Evolutionary conservation across 2,113 vertebrate species (phyloP), one percentile per base, ranked within the genome.

Genomic region (Daboia siamensis): DNA sequence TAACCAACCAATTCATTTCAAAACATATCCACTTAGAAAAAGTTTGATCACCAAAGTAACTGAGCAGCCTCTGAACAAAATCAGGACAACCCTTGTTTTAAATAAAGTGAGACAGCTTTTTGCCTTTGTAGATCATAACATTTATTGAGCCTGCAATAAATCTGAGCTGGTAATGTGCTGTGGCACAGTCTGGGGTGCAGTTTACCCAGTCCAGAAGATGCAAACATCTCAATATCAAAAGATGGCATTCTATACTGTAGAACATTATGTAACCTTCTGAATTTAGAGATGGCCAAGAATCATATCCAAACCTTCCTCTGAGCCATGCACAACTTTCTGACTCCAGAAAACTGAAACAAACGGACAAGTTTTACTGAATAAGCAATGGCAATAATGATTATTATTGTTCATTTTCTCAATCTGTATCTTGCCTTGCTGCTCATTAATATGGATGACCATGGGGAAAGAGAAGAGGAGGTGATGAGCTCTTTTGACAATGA

Each of bases 81-180:
- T 69, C 57, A 74, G 89, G 52, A 93, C 13, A 6, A 23, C 5
- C 29, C 3, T 10, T 20, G 33, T 61, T 80, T 39, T 56, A 80
- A 80, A 89, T 29, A 29, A 84, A 89, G 64, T 87, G 92, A 96
- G 90, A 94, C 91, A 95, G 89, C 29, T 88, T 29, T 94, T 91
- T 96, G 91, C 29, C 92, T 55, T 94, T 94, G 94, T 89, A 93
- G 95, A 96, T 80, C 96, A 95, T 96, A 97, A 44, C 91, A 94
- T 97, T 97, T 97, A 97, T 96, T 97, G 89, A 95, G 91, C 93
- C 94, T 89, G 46, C 56, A 95, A 69, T 88, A 88, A 88, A 93
- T 89, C 91, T 87, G 93, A 94, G 88, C 57, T 94, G 94, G 93
- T 1, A 46, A 5, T 44, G 69, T 88, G 86, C 86, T 23, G 21